Conservation (phyloP, 2,888 invertebrate genomes). For the Hipparchia semele region DNA sequence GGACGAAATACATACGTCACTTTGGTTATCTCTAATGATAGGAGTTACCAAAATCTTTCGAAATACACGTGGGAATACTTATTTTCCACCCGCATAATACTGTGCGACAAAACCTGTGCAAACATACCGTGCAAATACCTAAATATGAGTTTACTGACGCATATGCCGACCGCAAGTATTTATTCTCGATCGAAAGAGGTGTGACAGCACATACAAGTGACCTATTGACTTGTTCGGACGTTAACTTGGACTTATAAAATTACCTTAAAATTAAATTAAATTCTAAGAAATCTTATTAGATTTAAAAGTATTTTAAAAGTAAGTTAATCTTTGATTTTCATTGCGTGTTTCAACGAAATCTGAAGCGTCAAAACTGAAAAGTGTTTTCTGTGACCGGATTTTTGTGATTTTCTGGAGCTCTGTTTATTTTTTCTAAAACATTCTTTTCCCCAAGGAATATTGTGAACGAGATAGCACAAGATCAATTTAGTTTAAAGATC, state of each 20-base stretch:
- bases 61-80: not conserved
- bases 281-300: not conserved
- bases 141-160: constrained; percentile 12
- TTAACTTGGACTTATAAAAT: not conserved
- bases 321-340: not conserved
- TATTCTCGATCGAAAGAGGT: constrained; percentile 13
- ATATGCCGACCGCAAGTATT: constrained; percentile 5
- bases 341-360: not conserved
- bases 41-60: not conserved
- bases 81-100: constrained; percentile 6
- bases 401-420: not conserved
- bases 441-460: not conserved
- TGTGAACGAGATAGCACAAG: too few species aligned
- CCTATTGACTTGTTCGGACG: constrained; percentile 16
- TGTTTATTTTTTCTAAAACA: not conserved
- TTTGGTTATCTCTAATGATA: not conserved
- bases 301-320: constrained; percentile 1
- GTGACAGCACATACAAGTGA: constrained; percentile 1
- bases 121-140: constrained; percentile 3
- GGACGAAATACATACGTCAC: not conserved
- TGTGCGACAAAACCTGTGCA: not conserved
- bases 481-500: too few species aligned
- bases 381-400: not conserved
- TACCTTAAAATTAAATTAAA: not conserved
- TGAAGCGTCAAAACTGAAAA: not conserved